Evolutionary conservation across 2,113 vertebrate genomes (phyloP).

Genomic region (Lophura nycthemera): DNA sequence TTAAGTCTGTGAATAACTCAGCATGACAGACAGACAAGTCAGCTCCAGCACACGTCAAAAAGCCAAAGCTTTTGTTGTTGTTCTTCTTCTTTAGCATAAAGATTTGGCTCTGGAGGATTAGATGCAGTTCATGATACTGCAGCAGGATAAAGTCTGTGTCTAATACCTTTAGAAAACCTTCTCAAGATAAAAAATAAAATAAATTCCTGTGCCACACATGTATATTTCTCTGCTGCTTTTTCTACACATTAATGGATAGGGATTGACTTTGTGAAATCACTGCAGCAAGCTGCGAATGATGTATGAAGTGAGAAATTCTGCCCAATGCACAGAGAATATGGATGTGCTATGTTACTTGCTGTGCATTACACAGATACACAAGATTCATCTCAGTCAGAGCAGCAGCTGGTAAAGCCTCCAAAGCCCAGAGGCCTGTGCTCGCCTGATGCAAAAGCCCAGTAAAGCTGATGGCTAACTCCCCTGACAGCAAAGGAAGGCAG

Average conservation of each 20-base stretch:
- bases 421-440: not conserved
- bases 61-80: not conserved
- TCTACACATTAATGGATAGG: not conserved
- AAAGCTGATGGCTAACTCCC: not conserved
- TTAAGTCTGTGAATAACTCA: not conserved
- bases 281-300: constrained; percentile 42
- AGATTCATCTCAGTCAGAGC: constrained; percentile 23
- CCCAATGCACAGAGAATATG: constrained; percentile 31
- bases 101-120: not conserved
- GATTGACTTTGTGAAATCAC: constrained; percentile 22
- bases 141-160: not conserved
- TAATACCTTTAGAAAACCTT: not conserved
- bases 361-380: not conserved
- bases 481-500: not conserved
- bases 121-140: not conserved
- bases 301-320: constrained; percentile 15
- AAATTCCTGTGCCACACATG: rapidly evolving
- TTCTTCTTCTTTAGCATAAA: not conserved
- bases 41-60: not conserved
- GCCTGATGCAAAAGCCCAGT: not conserved
- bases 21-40: not conserved
- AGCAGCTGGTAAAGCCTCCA: not conserved
- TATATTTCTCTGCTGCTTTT: not conserved
- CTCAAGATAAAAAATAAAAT: not conserved
- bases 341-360: not conserved